Base-by-base conservation (phyloP, 2,888 invertebrate genomes). In the Poecilus cupreus region DNA sequence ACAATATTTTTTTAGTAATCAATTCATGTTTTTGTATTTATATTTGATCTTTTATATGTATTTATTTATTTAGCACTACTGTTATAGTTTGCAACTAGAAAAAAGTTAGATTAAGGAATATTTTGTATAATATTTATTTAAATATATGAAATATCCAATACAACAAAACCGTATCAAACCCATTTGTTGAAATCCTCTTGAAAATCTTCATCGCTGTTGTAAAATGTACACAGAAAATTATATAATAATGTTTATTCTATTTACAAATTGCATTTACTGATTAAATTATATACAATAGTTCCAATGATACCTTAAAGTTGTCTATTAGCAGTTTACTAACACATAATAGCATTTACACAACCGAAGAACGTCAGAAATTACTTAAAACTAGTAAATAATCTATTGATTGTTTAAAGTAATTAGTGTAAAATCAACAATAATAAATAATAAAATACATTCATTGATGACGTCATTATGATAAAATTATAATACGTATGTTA, bases 121-220 rank as follows among this genome's bases (percentile, higher is more conserved):
- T 68, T 79, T 70, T 79, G 68, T 79, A 70, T 79, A 68, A 79
- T 79, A 81, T 81, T 86, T 86, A 85, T 84, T 85, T 85, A 84
- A 83, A 85, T 84, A 85, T 86, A 86, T 85, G 84, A 86, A 88
- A 87, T 88, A 87, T 84, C 85, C 86, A 87, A 86, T 85, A 86
- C 85, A 85, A 85, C 86, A 86, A 85, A 87, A 84, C 85, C 86
- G 85, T 85, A 85, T 85, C 26, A 74, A 49, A 74, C 46, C 37
- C 57, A 37, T 39, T 39, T 13, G 39, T 37, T 64, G 46, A 32
- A 37, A 16, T n/a, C 43, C 20, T 46, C 46, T 60, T 77, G 2
- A 57, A 39, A 60, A 16, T 37, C 16, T 16, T 32, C 26, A 16
- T 54, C 39, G 16, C 20, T 54, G 13, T 3, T 26, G 22, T 60